Evolutionary conservation across 2,888 invertebrate genomes (phyloP), one percentile per base, ranked within the genome.

Genomic region (Chydorus sphaericus): DNA sequence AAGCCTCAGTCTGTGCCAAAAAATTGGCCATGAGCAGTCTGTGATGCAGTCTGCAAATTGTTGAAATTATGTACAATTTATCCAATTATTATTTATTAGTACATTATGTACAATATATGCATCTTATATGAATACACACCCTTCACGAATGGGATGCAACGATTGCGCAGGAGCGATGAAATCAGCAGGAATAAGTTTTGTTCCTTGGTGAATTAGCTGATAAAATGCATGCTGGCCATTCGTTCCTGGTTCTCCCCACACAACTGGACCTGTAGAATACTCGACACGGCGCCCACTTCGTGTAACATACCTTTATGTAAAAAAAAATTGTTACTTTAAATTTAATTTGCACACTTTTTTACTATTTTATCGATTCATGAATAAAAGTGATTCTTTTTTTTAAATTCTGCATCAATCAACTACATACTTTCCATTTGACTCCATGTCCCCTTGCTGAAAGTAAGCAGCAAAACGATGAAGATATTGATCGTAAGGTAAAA

Each of bases 161-260:
- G 90, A 86, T 65, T 85, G 79, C 1, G 85, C 90, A 0, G 97
- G 90, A 8, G 91, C 91, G 64, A 98, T 85, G 70, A 98, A 98
- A 74, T 98, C 97, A 66, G 89, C 88, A 3, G 98, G 97, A 66
- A 98, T 89, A 62, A 96, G 71, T 60, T 91, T 78, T 20, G 23
- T 59, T 63, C 80, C 93, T 75, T 98, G 98, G 71, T 98, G 98
- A 61, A 98, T 90, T 48, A 98, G 79, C 71, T 99, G 98, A 72
- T 98, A 98, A 77, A 99, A 98, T 57, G 98, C 98, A 73, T 99
- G 98, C 67, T 98, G 98, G 0, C 98, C 98, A 71, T 98, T 98
- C 39, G 98, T 98, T 20, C 98, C 98, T 1, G 98, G 96, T 72
- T 98, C 97, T 55, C 98, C 98, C 93, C 93, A 94, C 54, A 89